phyloP scores from a whole-genome alignment of 2,113 vertebrate genomes.

The Trinectes maculatus region DNA sequence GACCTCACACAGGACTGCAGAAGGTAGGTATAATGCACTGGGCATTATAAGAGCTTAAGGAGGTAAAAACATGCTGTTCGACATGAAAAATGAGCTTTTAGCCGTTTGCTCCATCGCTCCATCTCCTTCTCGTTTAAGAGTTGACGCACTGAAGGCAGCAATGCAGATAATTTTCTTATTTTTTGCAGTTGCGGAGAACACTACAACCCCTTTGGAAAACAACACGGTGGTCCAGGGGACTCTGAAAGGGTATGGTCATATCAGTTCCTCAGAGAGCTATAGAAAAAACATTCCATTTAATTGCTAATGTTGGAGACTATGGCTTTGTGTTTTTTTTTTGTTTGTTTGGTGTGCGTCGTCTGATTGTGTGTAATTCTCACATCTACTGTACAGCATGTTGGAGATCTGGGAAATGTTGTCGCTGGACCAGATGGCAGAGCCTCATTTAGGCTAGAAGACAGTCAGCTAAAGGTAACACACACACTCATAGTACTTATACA shows the following conservation, averaged over 20 bases:
- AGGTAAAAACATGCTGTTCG: too few relatives aligned
- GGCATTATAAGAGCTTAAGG: background rate
- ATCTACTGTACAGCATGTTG: constrained; percentile 83
- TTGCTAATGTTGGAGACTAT: background rate
- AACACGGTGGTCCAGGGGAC: constrained; percentile 86
- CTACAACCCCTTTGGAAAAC: constrained; percentile 86
- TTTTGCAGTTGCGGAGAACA: constrained; percentile 88
- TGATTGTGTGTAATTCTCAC: background rate
- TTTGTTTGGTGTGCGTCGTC: background rate
- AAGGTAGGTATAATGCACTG: constrained; percentile 76
- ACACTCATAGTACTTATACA: background rate
- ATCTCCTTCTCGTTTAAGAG: too few relatives aligned
- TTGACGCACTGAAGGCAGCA: too few relatives aligned
- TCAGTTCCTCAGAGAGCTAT: background rate
- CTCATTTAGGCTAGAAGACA: constrained; percentile 86
- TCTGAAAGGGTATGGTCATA: constrained; percentile 81
- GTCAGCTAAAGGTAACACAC: constrained; percentile 83
- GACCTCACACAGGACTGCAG: constrained; percentile 85
- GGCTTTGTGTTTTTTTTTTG: background rate
- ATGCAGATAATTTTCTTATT: too few relatives aligned
- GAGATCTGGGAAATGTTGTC: constrained; percentile 89
- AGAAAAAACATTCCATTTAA: background rate
- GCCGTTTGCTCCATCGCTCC: too few relatives aligned
- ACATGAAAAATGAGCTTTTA: too few relatives aligned
- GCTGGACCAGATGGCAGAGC: constrained; percentile 83